These are phyloP conservation scores for Isaurus tuberculatus DNA, from an alignment of 92 coral and sea anemone genomes.

Conservation along the genomic window DNA sequence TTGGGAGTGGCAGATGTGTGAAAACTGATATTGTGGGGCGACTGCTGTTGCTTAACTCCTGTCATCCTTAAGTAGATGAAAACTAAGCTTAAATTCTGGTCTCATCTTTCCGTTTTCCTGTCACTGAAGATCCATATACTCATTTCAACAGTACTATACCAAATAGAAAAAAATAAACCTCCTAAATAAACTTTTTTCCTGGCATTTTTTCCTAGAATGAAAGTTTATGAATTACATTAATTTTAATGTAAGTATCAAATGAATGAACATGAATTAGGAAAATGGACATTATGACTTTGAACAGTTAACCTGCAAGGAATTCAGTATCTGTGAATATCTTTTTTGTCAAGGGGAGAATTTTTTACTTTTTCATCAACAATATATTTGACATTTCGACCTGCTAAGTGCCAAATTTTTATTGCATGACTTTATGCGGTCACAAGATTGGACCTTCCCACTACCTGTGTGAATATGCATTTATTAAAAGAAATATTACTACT, in stretches of 20 bases:
- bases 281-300: not conserved
- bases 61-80: not conserved
- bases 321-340: not conserved
- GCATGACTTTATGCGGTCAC: constrained; percentile 4
- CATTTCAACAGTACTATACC: not conserved
- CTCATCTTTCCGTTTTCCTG: not conserved
- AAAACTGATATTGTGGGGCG: constrained; percentile 26
- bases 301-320: not conserved
- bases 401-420: not conserved
- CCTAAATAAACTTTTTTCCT: constrained; percentile 7
- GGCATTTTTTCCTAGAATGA: not conserved
- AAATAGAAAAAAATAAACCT: not conserved
- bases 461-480: constrained; percentile 6
- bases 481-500: not conserved
- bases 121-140: not conserved
- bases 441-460: not conserved
- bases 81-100: not conserved
- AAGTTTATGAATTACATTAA: not conserved
- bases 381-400: constrained; percentile 17
- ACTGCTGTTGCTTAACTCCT: not conserved
- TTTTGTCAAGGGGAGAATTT: not conserved
- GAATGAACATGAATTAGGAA: constrained; percentile 13
- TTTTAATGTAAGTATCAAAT: not conserved
- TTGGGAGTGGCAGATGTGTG: constrained; percentile 39
- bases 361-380: not conserved